phyloP scores from a whole-genome alignment of 2,888 invertebrate species.

The Drosophila robusta region DNA sequence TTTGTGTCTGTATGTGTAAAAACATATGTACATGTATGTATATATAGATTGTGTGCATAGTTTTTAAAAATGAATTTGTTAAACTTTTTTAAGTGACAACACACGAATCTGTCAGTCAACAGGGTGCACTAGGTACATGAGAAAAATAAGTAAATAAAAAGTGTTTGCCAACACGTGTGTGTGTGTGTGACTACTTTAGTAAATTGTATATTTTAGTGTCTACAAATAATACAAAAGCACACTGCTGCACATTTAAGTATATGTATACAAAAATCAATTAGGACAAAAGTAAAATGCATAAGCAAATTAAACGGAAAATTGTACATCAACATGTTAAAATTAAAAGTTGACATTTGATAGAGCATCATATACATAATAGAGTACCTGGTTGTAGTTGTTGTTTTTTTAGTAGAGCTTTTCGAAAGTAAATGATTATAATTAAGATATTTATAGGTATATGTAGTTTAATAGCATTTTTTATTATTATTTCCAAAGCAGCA shows the following conservation, averaged over 20 bases:
- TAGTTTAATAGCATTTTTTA: conserved; percentile 60
- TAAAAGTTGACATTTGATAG: conserved; percentile 2
- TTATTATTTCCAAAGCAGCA: conserved; percentile 55
- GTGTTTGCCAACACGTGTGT: conserved; percentile 23
- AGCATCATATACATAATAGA: conserved; percentile 19
- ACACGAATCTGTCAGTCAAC: conserved; percentile 30
- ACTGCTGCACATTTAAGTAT: neutral
- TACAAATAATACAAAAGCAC: conserved; percentile 17
- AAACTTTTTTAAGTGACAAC: conserved; percentile 35
- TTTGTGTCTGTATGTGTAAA: neutral
- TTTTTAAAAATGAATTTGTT: conserved; percentile 23
- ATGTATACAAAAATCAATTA: conserved; percentile 12
- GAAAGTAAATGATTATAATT: conserved; percentile 41
- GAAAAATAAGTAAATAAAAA: conserved; percentile 9
- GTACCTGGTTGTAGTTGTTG: conserved; percentile 84
- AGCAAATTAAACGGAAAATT: conserved; percentile 15
- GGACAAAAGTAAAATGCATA: conserved; percentile 1
- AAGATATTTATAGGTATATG: conserved; percentile 32
- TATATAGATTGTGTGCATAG: conserved; percentile 1
- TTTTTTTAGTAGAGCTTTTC: conserved; percentile 85
- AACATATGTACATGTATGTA: neutral
- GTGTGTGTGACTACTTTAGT: neutral
- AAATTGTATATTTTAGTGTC: conserved; percentile 5
- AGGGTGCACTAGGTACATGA: conserved; percentile 25
- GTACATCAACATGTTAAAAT: conserved; percentile 13